Percentiles rank a stretch among this genome's conserved stretches.
Conservation (phyloP, 2,113 vertebrate species). For the Oxyruncus cristatus region DNA sequence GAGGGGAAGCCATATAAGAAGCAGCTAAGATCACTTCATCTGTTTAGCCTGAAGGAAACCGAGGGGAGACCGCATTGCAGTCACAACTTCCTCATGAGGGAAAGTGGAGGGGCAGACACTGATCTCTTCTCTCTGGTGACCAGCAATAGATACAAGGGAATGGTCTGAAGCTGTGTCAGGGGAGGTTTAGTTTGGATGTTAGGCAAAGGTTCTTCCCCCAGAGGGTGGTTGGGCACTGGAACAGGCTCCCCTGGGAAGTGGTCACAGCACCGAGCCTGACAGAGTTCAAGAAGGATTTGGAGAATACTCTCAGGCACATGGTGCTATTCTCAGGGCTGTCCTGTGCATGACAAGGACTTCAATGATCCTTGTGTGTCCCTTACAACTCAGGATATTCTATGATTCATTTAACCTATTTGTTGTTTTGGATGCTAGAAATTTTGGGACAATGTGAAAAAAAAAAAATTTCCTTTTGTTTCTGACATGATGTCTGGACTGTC, state of each 20-base stretch:
- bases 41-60: not conserved
- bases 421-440: not conserved
- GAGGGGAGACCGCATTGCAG: not conserved
- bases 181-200: not conserved
- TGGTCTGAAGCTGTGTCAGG: not conserved
- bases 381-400: not conserved
- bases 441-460: not conserved
- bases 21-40: not conserved
- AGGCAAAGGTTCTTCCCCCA: not conserved
- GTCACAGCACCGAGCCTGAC: not conserved
- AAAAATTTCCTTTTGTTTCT: not conserved
- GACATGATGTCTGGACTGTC: not conserved
- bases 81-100: not conserved
- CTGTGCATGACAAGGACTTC: not conserved
- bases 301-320: not conserved
- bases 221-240: not conserved
- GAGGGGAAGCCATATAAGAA: not conserved
- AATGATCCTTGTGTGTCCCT: not conserved
- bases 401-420: not conserved
- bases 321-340: not conserved
- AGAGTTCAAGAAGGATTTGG: not conserved
- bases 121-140: not conserved
- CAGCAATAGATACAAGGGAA: not conserved
- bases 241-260: not conserved
- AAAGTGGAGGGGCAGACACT: not conserved